A percentile compares a stretch with the other conserved stretches of the same genome.
Evolutionary conservation across 2,113 vertebrate species (phyloP).

Genomic region (Garra rufa): DNA sequence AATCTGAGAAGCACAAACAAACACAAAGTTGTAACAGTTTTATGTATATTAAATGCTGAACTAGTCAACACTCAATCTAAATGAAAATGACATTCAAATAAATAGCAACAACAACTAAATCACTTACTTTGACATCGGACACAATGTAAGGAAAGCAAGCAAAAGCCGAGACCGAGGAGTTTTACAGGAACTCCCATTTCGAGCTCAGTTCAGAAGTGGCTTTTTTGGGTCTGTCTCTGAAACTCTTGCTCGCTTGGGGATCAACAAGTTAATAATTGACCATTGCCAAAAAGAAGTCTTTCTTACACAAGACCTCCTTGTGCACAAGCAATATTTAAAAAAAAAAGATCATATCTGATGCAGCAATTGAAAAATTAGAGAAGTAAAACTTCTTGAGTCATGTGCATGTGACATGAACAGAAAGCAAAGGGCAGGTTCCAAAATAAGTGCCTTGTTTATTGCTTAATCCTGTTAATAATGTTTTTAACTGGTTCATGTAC

Average conservation of each 20-base stretch:
- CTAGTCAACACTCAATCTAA: not conserved
- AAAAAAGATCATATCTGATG: not conserved
- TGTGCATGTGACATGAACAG: not conserved
- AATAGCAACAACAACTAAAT: not conserved
- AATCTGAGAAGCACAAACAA: constrained; percentile 57
- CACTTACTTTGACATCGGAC: not conserved
- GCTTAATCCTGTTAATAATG: no score
- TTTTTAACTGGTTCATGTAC: not conserved
- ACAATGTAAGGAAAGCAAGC: not conserved
- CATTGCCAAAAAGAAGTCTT: not conserved
- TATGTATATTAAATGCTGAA: not conserved
- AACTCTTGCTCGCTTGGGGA: not conserved
- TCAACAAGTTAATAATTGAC: constrained; percentile 50
- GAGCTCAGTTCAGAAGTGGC: not conserved
- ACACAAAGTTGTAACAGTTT: not conserved
- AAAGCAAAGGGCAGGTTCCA: not conserved
- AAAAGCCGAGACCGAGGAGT: not conserved
- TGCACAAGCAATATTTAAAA: not conserved
- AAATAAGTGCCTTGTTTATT: not conserved
- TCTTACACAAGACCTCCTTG: not conserved
- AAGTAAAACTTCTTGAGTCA: not conserved
- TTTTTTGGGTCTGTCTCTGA: constrained; percentile 6
- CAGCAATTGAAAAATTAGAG: not conserved
- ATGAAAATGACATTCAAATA: not conserved
- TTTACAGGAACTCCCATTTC: constrained; percentile 30